Evolutionary conservation across 2,113 vertebrate species (phyloP).

Genomic region (Psilopsiagon aymara): DNA sequence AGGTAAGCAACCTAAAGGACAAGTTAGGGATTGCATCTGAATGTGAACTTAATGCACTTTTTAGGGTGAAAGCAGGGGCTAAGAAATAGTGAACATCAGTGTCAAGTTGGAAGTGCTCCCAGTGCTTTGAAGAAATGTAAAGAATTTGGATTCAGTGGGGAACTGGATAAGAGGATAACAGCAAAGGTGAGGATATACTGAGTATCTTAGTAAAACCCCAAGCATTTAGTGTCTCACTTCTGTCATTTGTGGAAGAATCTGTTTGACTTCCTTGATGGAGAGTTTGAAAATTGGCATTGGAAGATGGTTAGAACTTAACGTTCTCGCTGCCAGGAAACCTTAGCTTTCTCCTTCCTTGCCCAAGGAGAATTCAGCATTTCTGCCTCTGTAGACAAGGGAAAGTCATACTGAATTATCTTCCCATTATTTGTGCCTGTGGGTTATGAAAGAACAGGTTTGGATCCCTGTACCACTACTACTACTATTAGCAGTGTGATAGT

Average conservation of each 20-base stretch:
- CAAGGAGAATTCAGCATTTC: background rate
- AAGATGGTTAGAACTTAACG: fast-evolving
- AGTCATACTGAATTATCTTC: background rate
- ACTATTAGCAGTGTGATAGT: background rate
- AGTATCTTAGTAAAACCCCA: background rate
- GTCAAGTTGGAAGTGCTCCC: background rate
- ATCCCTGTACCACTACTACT: background rate
- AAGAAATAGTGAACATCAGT: background rate
- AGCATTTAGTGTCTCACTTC: background rate
- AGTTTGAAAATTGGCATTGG: background rate
- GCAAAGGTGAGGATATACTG: background rate
- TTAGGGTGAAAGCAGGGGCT: background rate
- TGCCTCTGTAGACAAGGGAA: background rate
- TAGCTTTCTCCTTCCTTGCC: background rate
- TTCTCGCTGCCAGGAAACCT: background rate
- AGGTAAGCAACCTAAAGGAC: background rate
- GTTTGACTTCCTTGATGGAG: background rate
- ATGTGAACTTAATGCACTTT: background rate
- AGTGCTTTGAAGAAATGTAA: background rate
- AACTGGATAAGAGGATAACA: background rate
- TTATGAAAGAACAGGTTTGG: background rate
- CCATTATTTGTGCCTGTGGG: background rate
- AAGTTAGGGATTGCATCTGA: background rate
- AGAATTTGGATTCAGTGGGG: background rate
- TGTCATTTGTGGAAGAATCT: background rate